These are phyloP conservation scores for Arnoldichthys spilopterus DNA, from an alignment of 2,797 vertebrate genomes.

Conservation along the genomic window DNA sequence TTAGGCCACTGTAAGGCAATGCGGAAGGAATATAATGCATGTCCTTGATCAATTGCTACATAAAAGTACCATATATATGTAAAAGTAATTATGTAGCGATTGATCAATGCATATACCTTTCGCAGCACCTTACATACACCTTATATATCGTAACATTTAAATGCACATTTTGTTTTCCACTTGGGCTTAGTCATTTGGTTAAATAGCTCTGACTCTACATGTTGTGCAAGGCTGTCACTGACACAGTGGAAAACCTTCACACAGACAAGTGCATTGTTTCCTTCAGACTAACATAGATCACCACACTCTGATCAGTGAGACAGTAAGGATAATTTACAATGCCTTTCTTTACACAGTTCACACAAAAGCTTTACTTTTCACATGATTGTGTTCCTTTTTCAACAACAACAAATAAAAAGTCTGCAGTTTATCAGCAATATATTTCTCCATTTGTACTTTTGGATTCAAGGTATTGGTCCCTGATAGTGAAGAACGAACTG, in stretches of 20 bases:
- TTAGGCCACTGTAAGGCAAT: background rate
- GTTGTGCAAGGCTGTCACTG: slow-evolving; percentile 40
- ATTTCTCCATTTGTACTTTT: background rate
- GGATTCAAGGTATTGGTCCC: slow-evolving; percentile 18
- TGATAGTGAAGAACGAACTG: background rate
- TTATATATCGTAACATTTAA: too few relatives aligned
- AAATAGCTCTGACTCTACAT: background rate
- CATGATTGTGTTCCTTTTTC: slow-evolving; percentile 19
- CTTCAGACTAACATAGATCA: slow-evolving; percentile 14
- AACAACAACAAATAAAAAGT: slow-evolving; percentile 3
- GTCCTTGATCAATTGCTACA: background rate
- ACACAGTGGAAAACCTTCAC: slow-evolving; percentile 23
- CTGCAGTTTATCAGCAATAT: background rate
- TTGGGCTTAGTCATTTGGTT: background rate
- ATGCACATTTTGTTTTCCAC: background rate
- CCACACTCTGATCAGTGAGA: background rate
- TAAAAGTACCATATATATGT: background rate
- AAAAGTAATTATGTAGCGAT: too few relatives aligned
- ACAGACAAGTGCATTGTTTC: slow-evolving; percentile 39
- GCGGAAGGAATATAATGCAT: background rate
- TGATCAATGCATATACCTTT: too few relatives aligned
- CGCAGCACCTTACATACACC: too few relatives aligned
- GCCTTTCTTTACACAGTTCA: slow-evolving; percentile 1
- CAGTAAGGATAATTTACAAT: background rate
- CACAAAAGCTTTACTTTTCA: slow-evolving; percentile 1